Evolutionary conservation across 2,797 vertebrate species (phyloP).

Genomic region (Acestrorhynchus altus): DNA sequence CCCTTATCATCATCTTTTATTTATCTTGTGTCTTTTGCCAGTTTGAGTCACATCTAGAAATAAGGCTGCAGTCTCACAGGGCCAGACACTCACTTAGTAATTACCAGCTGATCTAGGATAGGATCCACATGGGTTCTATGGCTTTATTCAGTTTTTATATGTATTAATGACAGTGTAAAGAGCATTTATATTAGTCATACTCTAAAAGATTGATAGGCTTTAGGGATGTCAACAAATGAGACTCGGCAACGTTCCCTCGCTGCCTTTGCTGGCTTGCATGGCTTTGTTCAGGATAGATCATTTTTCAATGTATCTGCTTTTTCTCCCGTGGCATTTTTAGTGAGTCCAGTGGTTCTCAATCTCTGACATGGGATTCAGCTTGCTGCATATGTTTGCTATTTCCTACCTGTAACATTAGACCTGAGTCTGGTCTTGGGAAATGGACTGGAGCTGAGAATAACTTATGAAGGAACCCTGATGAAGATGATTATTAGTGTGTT

Average conservation of each 20-base stretch:
- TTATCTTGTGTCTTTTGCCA: slow-evolving; percentile 6
- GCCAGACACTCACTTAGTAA: not conserved
- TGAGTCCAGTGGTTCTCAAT: not conserved
- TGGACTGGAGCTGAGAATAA: not conserved
- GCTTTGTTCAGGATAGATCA: not conserved
- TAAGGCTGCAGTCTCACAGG: not conserved
- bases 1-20: slow-evolving; percentile 7
- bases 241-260: not conserved
- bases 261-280: not conserved
- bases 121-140: not conserved
- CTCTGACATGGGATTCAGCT: not conserved
- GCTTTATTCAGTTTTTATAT: not conserved
- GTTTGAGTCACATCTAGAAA: not conserved
- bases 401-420: not conserved
- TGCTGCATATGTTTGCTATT: too few species aligned
- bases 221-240: not conserved
- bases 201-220: slow-evolving; percentile 10
- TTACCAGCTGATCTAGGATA: not conserved
- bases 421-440: not conserved
- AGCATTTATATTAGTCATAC: not conserved
- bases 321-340: not conserved
- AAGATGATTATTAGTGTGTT: too few species aligned
- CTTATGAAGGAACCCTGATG: not conserved
- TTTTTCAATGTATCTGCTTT: not conserved
- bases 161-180: slow-evolving; percentile 10